phyloP scores from a whole-genome alignment of 2,797 vertebrate genomes.

The Tauraco hartlaubi region DNA sequence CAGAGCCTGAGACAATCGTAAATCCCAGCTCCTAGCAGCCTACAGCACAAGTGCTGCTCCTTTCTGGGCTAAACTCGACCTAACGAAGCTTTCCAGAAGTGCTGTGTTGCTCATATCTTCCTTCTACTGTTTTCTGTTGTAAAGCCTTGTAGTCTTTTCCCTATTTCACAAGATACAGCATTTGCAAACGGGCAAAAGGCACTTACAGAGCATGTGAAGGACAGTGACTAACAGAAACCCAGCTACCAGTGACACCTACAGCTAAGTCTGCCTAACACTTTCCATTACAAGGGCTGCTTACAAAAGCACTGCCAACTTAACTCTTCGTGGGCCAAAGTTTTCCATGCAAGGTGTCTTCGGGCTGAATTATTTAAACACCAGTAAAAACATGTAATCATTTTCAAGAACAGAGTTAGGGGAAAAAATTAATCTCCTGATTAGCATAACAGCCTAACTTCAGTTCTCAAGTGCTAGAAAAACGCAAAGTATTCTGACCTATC shows the following conservation, averaged over 20 bases:
- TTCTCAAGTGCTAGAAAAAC: background rate
- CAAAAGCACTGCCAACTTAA: conserved; percentile 11
- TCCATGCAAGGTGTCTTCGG: background rate
- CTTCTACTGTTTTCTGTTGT: background rate
- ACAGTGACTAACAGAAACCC: conserved; percentile 29
- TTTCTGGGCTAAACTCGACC: background rate
- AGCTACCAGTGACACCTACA: conserved; percentile 41
- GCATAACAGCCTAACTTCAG: background rate
- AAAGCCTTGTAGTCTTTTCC: background rate
- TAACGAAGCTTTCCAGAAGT: background rate
- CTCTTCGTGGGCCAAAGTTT: background rate
- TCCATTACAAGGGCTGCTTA: conserved; percentile 43
- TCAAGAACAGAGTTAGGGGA: background rate
- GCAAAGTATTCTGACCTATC: background rate
- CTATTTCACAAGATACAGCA: background rate
- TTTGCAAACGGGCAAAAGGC: background rate
- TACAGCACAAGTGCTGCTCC: background rate
- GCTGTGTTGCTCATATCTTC: conserved; percentile 15
- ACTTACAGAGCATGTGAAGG: background rate
- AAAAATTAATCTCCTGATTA: background rate
- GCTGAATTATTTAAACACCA: background rate
- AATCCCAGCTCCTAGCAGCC: background rate
- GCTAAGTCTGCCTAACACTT: conserved; percentile 46
- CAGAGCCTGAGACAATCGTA: background rate
- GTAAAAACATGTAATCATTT: background rate